phyloP scores from a whole-genome alignment of 1,140 invertebrate species.

The Bombus confusus region DNA sequence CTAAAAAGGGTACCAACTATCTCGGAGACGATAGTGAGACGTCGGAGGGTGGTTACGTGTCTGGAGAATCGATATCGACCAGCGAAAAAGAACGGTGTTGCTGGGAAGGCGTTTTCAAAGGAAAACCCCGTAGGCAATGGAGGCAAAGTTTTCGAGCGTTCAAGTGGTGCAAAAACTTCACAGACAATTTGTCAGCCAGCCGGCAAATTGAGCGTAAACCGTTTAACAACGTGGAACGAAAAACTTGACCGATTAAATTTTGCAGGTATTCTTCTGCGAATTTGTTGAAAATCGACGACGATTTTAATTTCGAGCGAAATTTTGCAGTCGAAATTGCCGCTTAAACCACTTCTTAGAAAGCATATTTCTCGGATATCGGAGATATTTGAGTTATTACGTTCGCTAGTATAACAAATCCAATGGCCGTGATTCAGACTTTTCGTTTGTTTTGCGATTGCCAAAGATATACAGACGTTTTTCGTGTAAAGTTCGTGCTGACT shows the following conservation, averaged over 20 bases:
- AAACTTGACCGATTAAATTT: slow-evolving; percentile 30
- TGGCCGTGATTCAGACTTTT: not conserved
- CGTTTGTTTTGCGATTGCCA: not conserved
- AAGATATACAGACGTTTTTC: no score
- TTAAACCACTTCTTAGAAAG: not conserved
- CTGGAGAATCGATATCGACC: slow-evolving; percentile 18
- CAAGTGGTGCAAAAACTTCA: slow-evolving; percentile 2
- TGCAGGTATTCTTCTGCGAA: not conserved
- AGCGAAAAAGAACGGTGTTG: not conserved
- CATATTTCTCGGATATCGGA: not conserved
- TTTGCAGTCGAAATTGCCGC: not conserved
- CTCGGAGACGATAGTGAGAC: no score
- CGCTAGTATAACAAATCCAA: not conserved
- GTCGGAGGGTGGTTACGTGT: not conserved
- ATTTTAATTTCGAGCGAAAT: not conserved
- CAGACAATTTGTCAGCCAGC: slow-evolving; percentile 15
- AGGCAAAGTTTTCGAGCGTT: not conserved
- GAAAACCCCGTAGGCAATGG: not conserved
- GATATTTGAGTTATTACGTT: not conserved
- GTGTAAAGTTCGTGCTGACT: not conserved
- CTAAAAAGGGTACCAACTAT: slow-evolving; percentile 10
- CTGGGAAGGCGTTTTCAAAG: not conserved
- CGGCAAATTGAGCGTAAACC: slow-evolving; percentile 16
- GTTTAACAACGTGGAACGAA: slow-evolving; percentile 23
- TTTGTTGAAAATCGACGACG: not conserved